Percentiles rank a stretch among this genome's conserved stretches.
phyloP scores from a whole-genome alignment of 2,888 invertebrate genomes.

The Coleophora flavipennella region DNA sequence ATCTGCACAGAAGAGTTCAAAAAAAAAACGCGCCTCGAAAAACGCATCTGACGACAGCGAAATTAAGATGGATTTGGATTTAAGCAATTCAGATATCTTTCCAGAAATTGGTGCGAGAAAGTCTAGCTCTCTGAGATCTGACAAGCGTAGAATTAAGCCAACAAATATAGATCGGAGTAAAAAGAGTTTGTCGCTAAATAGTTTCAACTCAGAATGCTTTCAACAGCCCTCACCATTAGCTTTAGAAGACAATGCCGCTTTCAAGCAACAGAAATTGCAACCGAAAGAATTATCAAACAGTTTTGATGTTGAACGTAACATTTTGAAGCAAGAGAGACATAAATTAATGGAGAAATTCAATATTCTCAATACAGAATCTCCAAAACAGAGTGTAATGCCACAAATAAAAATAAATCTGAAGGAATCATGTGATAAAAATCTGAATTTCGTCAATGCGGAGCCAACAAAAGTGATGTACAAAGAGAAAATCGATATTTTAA shows the following conservation, averaged over 20 bases:
- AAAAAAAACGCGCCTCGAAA: constrained; percentile 43
- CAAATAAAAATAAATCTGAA: constrained; percentile 47
- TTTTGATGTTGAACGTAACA: constrained; percentile 52
- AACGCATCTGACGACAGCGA: constrained; percentile 42
- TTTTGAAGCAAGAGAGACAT: constrained; percentile 56
- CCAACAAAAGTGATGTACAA: constrained; percentile 56
- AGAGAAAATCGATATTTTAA: constrained; percentile 67
- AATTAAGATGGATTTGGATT: constrained; percentile 40
- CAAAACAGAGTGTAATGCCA: constrained; percentile 31
- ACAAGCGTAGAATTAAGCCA: constrained; percentile 65
- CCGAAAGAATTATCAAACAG: constrained; percentile 38
- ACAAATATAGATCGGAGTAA: constrained; percentile 42
- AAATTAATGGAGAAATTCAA: constrained; percentile 65
- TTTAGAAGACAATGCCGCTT: constrained; percentile 49
- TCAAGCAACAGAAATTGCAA: constrained; percentile 44
- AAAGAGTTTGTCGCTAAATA: constrained; percentile 48
- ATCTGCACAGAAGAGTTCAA: constrained; percentile 35
- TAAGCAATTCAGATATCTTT: constrained; percentile 53
- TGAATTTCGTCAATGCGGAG: constrained; percentile 48
- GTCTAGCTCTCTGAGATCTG: constrained; percentile 43
- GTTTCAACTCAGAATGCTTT: constrained; percentile 47
- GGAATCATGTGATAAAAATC: constrained; percentile 30
- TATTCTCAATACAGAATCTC: constrained; percentile 42
- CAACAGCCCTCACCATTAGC: constrained; percentile 39
- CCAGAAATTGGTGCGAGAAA: constrained; percentile 58